Evolutionary conservation across 92 coral and sea anemone species (phyloP).

Genomic region (Diadumene lineata): DNA sequence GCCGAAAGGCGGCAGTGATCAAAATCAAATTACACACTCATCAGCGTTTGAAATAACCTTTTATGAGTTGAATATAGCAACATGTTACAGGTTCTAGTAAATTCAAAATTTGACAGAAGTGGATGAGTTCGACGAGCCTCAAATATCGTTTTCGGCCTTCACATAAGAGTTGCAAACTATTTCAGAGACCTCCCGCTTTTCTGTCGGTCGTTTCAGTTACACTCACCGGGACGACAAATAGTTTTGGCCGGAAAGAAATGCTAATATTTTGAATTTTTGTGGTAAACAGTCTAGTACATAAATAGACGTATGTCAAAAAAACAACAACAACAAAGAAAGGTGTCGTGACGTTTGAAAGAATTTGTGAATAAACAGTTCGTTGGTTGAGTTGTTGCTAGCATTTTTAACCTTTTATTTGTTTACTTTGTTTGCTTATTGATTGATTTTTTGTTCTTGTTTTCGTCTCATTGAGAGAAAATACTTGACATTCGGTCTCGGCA

Average conservation of each 20-base stretch:
- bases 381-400: too few relatives aligned
- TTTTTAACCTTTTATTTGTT: too few relatives aligned
- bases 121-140: slow-evolving; percentile 17
- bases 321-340: too few relatives aligned
- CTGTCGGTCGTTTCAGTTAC: neutral
- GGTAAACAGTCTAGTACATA: neutral
- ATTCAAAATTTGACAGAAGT: too few relatives aligned
- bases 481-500: too few relatives aligned
- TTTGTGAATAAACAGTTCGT: neutral
- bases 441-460: too few relatives aligned
- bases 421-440: too few relatives aligned
- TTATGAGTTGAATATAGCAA: neutral
- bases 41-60: neutral
- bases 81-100: neutral
- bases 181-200: slow-evolving; percentile 16
- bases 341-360: neutral
- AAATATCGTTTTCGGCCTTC: slow-evolving; percentile 8
- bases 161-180: slow-evolving; percentile 1
- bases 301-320: neutral
- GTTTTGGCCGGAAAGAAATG: neutral
- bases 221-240: neutral
- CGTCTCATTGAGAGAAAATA: too few relatives aligned
- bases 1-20: neutral
- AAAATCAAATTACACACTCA: neutral
- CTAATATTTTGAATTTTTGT: neutral